Evolutionary conservation across 1,140 invertebrate species (phyloP), one percentile per base, ranked within the genome.

Genomic region (Vanessa atalanta): DNA sequence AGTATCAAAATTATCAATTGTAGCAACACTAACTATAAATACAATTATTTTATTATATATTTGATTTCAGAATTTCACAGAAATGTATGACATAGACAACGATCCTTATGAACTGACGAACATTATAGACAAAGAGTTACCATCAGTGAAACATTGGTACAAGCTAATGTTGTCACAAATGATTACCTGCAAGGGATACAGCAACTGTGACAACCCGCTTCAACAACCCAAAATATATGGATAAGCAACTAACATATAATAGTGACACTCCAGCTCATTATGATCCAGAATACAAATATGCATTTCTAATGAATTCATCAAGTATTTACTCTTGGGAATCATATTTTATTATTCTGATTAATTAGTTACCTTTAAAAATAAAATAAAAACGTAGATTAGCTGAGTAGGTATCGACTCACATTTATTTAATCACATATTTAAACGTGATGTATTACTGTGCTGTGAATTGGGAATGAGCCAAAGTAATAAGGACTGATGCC

Each of bases 101-200:
- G 96, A 97, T 88, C 94, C 95, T 0, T 95, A 95, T 83, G 96
- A 97, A 92, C 72, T 97, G 81, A 81, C 84, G 0, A 97, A 97
- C 88, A 91, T 95, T 20, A 93, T 86, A 4, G 86, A 92, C 47
- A 87, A 87, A 37, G 90, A 95, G 76, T 83, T 95, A 67, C 92
- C 91, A 0, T 78, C 83, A 7, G 70, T 88, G 2, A 87, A 91
- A 74, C 79, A 92, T 16, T 91, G 83, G 89, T 94, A 93, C 77
- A 85, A 85, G 55, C 86, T 92, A n/a, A 84, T 79, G 1, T 70
- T 94, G 13, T 82, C 88, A 0, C 86, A 86, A 31, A 83, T 94
- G 89, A 66, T 88, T 5, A 73, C 74, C 5, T 94, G 94, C 75
- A 85, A 82, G 65, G 87, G 91, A 12, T 79, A 75, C 13, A 43